Base-by-base conservation (phyloP, 2,797 vertebrate species). In the Mastacembelus armatus region DNA sequence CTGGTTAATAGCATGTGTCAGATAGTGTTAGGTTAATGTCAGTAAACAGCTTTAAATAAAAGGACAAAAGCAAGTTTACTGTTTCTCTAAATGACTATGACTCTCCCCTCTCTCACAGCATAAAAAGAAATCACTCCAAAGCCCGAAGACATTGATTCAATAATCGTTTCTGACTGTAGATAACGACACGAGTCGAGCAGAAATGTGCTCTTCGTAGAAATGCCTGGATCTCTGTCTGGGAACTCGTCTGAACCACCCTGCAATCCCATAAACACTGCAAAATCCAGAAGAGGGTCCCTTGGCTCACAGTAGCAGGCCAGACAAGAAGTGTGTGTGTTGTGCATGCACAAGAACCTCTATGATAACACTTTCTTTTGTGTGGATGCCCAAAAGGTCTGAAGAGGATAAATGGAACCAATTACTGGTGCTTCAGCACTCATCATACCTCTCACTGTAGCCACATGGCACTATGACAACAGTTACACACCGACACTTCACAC, bases 351-450 rank as follows among this genome's bases (percentile, higher is more conserved):
- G 49, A 45, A 55, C 49, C 19, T 63, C 56, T 16, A 42, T 7
- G 5, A 68, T 40, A 65, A 62, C 49, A 36, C 21, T 69, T 57
- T 42, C 49, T 51, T 71, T 69, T 65, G 61, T 81, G 63, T 49
- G 21, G 44, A 71, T 59, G 57, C 61, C 69, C 69, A 49, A 42
- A 78, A 79, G 70, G 68, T 78, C 83, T 74, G 78, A 77, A 74
- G 71, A 67, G 69, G 73, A 85, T 80, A 78, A 80, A 89, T 85
- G 75, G 71, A 78, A 71, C 62, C 74, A 77, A 80, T 87, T 85
- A 79, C 44, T 77, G 66, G 47, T 74, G n/a, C 72, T 74, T 72
- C 55, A 52, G 4, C 22, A 16, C 74, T 78, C 72, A 19, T 75
- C 7, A 11, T 45, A 29, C 63, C 70, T 64, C 67, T 30, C 9